Conservation (phyloP, 2,888 invertebrate species). For the Drosophila kambysellisi region DNA sequence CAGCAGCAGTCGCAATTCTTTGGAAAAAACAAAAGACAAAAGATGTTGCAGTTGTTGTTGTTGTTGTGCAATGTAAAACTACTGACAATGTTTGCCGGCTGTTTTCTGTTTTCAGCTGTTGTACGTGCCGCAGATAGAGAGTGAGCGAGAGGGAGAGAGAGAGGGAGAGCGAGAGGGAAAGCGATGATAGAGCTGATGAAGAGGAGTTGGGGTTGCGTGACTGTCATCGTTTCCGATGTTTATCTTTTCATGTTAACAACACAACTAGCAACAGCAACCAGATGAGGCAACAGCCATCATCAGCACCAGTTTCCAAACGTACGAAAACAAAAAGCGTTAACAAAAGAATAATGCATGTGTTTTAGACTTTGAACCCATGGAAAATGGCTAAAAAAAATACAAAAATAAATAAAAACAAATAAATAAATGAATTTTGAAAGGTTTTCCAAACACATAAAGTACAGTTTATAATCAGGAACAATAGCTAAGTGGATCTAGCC, state of each 20-base stretch:
- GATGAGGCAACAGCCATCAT: conserved; percentile 31
- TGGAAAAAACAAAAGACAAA: conserved; percentile 57
- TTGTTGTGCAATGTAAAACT: conserved; percentile 49
- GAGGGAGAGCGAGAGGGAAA: neutral
- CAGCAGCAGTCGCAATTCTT: conserved; percentile 50
- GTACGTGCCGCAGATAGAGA: conserved; percentile 16
- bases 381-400: neutral
- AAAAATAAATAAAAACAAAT: too few relatives aligned
- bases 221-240: conserved; percentile 81
- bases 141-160: neutral
- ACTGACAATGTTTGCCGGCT: conserved; percentile 46
- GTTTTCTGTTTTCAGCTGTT: conserved; percentile 41
- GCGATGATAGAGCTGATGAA: neutral
- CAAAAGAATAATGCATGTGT: neutral
- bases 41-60: conserved; percentile 11
- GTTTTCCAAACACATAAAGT: neutral
- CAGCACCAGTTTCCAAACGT: conserved; percentile 21
- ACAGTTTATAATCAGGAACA: neutral
- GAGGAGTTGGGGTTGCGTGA: conserved; percentile 54
- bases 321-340: conserved; percentile 15
- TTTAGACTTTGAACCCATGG: neutral
- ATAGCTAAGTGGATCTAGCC: neutral
- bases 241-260: conserved; percentile 76
- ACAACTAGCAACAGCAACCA: conserved; percentile 55
- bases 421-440: neutral